Percentiles rank a stretch among this genome's conserved stretches.
Evolutionary conservation across 2,888 invertebrate genomes (phyloP).

Genomic region (Iselma pallidipennis): DNA sequence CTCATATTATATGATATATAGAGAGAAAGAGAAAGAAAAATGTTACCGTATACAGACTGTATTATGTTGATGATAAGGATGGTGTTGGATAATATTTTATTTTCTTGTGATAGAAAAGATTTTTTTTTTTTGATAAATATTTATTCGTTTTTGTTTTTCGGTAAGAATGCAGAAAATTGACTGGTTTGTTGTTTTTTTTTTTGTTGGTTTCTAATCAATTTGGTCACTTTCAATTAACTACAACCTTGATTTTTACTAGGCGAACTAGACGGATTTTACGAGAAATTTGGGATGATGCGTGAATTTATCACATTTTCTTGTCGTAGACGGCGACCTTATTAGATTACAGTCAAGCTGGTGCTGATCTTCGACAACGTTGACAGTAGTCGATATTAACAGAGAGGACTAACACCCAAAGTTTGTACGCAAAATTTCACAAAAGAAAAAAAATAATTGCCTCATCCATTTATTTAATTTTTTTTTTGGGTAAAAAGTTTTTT

Average conservation of each 20-base stretch:
- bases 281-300: constrained; percentile 8
- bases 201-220: constrained; percentile 13
- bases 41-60: not conserved
- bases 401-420: no score
- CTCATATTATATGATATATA: not conserved
- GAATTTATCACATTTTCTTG: constrained; percentile 9
- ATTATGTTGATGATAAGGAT: not conserved
- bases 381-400: not conserved
- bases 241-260: constrained; percentile 4
- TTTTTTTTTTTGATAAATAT: constrained; percentile 3
- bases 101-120: constrained; percentile 1
- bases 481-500: no score
- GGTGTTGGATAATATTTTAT: not conserved
- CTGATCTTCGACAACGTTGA: not conserved
- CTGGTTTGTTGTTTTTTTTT: no score
- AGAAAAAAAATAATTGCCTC: no score
- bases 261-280: constrained; percentile 9
- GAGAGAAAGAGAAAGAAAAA: no score
- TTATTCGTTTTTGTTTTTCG: not conserved
- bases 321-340: constrained; percentile 4
- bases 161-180: no score
- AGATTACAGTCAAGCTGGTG: constrained; percentile 4
- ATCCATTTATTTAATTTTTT: no score
- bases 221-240: constrained; percentile 14
- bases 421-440: not conserved